Evolutionary conservation across 37 sponge, comb jelly and placozoan species (phyloP), one percentile per base, ranked within the genome.

Genomic region (Spongia lamella): DNA sequence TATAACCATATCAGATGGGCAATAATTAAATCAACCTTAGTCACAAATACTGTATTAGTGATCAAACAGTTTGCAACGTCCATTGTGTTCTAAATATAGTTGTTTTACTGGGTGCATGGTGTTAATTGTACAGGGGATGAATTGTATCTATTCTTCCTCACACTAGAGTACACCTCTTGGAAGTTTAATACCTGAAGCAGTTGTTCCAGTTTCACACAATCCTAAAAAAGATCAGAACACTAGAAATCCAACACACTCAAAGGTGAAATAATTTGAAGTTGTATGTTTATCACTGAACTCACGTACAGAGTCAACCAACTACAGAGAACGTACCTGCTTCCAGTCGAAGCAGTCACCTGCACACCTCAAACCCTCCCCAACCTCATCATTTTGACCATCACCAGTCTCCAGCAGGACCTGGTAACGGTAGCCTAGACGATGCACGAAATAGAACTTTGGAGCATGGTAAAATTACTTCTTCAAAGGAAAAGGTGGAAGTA

Each of bases 401-500:
- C 69, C 19, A 68, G 24, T 35, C 51, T 27, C 34, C 20, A 53
- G 7, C 31, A 29, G 22, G 73, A 72, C 32, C 15, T 53, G 54
- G 56, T n/a, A 43, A 43, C 9, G 47, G 47, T 9, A 43, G 47
- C 47, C 9, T 43, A 43, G 47, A 43, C 7, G 47, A 9, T 43
- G 9, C 47, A 13, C 47, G 19, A 6, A 72, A 16, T 24, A 13
- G 29, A n/a, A 25, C 32, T 11, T 19, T 31, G 30, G n/a, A 34
- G 56, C 29, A 25, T 38, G 36, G 14, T 59, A 39, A 36, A 57
- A n/a, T n/a, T n/a, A 7, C 19, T 5, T 19, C 38, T 31, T 35
- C 31, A 39, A 61, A 49, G 70, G 59, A 30, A 35, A 52, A 72
- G 31, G 30, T 56, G 7, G 87, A 80, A 25, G 70, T 86, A 31